phyloP scores from a whole-genome alignment of 2,797 vertebrate genomes.

The Chelon auratus region DNA sequence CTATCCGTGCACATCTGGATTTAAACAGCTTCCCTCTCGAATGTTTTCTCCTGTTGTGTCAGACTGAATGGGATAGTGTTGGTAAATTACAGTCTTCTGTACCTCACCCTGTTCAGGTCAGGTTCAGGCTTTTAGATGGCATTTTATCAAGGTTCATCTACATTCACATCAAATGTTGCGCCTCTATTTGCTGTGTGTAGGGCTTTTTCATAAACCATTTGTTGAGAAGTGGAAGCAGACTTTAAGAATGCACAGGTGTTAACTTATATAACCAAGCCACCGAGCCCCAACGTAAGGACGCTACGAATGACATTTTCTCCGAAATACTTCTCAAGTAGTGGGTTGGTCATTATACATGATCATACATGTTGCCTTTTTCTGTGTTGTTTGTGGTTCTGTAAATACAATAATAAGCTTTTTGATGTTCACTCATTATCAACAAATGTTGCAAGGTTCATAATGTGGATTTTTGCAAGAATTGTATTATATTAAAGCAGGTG shows the following conservation, averaged over 20 bases:
- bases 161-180: not conserved
- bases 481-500: too few relatives aligned
- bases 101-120: not conserved
- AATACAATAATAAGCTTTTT: too few relatives aligned
- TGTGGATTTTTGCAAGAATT: too few relatives aligned
- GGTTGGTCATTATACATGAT: too few relatives aligned
- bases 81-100: conserved; percentile 1
- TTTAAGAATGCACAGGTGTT: not conserved
- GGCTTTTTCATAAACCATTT: not conserved
- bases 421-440: too few relatives aligned
- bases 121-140: not conserved
- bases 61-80: not conserved
- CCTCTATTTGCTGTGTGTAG: not conserved
- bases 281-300: not conserved
- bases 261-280: not conserved
- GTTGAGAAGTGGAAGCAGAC: not conserved
- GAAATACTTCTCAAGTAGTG: not conserved
- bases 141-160: not conserved
- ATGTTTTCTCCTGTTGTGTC: not conserved
- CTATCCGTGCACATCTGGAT: conserved; percentile 13
- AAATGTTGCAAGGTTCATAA: too few relatives aligned
- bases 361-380: too few relatives aligned
- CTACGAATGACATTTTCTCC: not conserved
- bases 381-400: too few relatives aligned
- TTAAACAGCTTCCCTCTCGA: not conserved